phyloP scores from a whole-genome alignment of 2,797 vertebrate genomes.

The Pempheris klunzingeri region DNA sequence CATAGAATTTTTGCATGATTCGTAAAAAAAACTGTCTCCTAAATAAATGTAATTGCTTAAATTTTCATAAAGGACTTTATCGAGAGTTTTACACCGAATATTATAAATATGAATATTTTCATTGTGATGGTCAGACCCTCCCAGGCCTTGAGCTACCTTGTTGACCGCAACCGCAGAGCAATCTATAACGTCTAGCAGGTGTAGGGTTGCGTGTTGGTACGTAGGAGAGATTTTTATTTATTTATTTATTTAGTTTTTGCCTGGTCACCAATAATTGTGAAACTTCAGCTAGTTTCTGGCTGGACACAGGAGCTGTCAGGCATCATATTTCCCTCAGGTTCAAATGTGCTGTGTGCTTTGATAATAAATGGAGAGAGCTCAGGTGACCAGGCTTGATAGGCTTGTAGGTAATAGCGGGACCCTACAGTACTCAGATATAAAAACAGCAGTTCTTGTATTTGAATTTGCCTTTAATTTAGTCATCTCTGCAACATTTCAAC shows the following conservation, averaged over 20 bases:
- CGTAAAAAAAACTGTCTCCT: background rate
- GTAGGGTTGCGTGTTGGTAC: conserved; percentile 77
- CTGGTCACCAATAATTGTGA: conserved; percentile 84
- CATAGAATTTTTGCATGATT: background rate
- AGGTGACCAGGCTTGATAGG: conserved; percentile 73
- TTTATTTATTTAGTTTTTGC: conserved; percentile 81
- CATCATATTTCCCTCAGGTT: conserved; percentile 83
- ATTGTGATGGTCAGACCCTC: conserved; percentile 61
- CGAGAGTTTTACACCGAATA: background rate
- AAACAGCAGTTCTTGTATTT: conserved; percentile 50
- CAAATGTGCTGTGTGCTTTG: conserved; percentile 83
- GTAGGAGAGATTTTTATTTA: conserved; percentile 69
- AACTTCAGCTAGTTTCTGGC: conserved; percentile 83
- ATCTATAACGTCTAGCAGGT: conserved; percentile 80
- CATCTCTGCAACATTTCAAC: conserved; percentile 27
- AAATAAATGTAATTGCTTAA: background rate
- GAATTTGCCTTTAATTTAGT: conserved; percentile 43
- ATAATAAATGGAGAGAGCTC: conserved; percentile 81
- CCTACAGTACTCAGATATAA: conserved; percentile 38
- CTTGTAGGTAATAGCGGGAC: conserved; percentile 57
- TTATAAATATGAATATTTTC: conserved; percentile 41
- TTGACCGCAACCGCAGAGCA: conserved; percentile 73
- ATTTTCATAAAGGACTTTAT: background rate
- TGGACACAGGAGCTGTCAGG: conserved; percentile 78
- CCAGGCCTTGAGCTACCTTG: conserved; percentile 69